Conservation (phyloP, 2,888 invertebrate species). For the Palloptera scutellata region DNA sequence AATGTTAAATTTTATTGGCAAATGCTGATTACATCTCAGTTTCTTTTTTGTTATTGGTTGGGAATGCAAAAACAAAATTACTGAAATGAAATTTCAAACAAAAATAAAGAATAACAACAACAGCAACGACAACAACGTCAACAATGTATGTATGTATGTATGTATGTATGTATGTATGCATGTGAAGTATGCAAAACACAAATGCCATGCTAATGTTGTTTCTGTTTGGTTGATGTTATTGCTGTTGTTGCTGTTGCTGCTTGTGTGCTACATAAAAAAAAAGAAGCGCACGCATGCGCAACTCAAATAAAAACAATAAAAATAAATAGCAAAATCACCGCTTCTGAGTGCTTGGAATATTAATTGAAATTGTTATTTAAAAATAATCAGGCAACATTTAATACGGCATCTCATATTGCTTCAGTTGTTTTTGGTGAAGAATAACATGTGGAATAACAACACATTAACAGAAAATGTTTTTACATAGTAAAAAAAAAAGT, state of each 20-base stretch:
- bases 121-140: conserved; percentile 12
- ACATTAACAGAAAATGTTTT: conserved; percentile 28
- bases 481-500: conserved; percentile 4
- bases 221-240: not conserved
- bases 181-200: not conserved
- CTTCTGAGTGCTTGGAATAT: conserved; percentile 51
- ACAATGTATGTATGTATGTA: conserved; percentile 5
- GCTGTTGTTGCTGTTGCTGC: not conserved
- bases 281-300: conserved; percentile 35
- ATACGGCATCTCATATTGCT: conserved; percentile 37
- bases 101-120: conserved; percentile 18
- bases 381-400: conserved; percentile 44
- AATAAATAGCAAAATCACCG: conserved; percentile 36
- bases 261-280: conserved; percentile 7
- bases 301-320: conserved; percentile 32
- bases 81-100: conserved; percentile 13
- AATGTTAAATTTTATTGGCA: no score
- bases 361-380: conserved; percentile 48
- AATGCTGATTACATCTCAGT: no score
- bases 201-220: not conserved
- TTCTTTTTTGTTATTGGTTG: no score
- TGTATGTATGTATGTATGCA: conserved; percentile 5
- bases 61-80: conserved; percentile 5
- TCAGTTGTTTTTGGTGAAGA: conserved; percentile 18
- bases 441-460: conserved; percentile 32